Evolutionary conservation across 2,888 invertebrate genomes (phyloP).

Genomic region (Eugnorisma glareosa): DNA sequence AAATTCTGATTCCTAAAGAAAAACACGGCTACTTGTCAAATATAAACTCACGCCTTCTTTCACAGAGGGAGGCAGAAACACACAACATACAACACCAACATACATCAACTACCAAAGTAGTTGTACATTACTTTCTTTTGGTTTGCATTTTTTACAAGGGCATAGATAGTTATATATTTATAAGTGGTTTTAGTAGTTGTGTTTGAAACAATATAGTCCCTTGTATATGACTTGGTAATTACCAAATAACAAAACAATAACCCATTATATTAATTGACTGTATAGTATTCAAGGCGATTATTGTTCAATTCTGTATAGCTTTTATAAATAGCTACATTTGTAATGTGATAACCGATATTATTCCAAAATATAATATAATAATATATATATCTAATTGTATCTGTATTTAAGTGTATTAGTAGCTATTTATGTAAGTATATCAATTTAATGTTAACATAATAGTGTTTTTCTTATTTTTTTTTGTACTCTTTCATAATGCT

Average conservation of each 20-base stretch:
- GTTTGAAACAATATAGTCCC: background rate
- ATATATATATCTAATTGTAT: too few species aligned
- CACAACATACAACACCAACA: too few species aligned
- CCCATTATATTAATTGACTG: constrained; percentile 14
- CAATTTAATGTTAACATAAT: too few species aligned
- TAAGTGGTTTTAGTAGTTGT: too few species aligned
- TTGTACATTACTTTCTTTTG: background rate
- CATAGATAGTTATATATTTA: background rate
- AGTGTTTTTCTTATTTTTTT: too few species aligned
- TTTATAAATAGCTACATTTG: constrained; percentile 6
- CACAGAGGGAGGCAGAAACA: background rate
- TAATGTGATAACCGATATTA: constrained; percentile 14
- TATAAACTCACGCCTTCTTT: too few species aligned
- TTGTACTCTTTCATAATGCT: too few species aligned
- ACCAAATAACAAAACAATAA: constrained; percentile 23
- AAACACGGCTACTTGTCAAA: background rate
- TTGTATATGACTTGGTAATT: background rate
- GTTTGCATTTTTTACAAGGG: background rate
- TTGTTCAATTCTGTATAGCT: constrained; percentile 15
- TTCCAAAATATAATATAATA: too few species aligned
- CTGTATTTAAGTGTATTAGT: too few species aligned
- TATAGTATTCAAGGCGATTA: constrained; percentile 16
- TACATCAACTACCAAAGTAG: background rate
- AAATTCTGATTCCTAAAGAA: background rate
- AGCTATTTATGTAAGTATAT: too few species aligned